Base-by-base conservation (phyloP, 2,888 invertebrate species). In the Netelia virgata region DNA sequence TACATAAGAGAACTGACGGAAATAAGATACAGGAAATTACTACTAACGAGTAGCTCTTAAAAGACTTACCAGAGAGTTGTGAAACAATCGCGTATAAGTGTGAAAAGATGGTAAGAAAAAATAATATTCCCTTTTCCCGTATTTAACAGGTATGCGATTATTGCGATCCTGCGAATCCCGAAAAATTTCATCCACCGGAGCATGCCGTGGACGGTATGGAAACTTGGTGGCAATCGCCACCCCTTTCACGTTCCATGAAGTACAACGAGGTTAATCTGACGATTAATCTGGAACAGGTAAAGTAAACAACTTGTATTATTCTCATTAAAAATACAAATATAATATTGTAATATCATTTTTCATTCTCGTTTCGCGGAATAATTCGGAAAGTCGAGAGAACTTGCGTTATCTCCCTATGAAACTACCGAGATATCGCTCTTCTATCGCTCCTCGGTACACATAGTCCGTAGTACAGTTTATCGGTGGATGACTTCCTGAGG, bases 151-250 rank as follows among this genome's bases (percentile, higher is more conserved):
- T 98, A 89, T 99, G 99, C 94, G 99, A 99, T 94, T 95, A 96
- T 87, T 99, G 99, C 93, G 97, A 98, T 93, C 96, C 96, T 23
- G 95, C 95, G 41, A 95, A 95, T 88, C 96, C 96, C 10, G 96
- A 96, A 79, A 97, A 97, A 93, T 95, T 95, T 89, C 99, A 99
- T 94, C 98, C 98, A 0, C 97, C 99, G 0, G 96, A 97, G 92
- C 97, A 96, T 94, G 99, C 99, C 2, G 98, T 98, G 88, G 99
- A 99, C 93, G 99, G 99, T n/a, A 97, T 97, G 93, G 98, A 98
- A 93, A 96, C 97, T 61, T 99, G 98, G 98, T 99, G 99, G 99
- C 99, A 99, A 95, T 98, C 98, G 92, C 99, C 99, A 0, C 99
- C 99, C 0, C 95, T 99, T 28, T 99, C 99, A 72, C 95, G 99